Conservation (phyloP, 2,888 invertebrate species). For the Sminthurinus aureus region DNA sequence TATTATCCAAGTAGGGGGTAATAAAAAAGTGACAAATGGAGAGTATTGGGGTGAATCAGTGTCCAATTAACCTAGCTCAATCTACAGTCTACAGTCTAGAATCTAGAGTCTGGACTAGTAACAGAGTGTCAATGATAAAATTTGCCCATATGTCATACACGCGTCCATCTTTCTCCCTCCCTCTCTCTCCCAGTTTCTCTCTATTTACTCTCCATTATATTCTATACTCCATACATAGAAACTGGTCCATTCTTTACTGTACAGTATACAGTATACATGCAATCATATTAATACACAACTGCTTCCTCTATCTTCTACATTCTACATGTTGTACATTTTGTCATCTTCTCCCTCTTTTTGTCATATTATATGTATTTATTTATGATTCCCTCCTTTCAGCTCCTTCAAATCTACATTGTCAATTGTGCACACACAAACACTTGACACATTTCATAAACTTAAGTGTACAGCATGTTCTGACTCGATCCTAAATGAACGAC, state of each 20-base stretch:
- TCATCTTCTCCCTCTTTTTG: background rate
- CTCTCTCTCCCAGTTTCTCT: background rate
- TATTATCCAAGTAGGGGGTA: constrained; percentile 43
- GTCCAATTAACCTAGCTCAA: constrained; percentile 38
- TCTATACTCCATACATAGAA: background rate
- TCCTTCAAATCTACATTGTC: too few relatives aligned
- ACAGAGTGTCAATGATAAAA: constrained; percentile 18
- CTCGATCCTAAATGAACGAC: too few relatives aligned
- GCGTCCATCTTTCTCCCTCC: constrained; percentile 14
- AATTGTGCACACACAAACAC: background rate
- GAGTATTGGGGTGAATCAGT: constrained; percentile 44
- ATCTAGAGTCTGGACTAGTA: constrained; percentile 8
- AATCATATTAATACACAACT: background rate
- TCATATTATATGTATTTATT: too few relatives aligned
- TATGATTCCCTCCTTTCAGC: background rate
- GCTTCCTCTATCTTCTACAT: background rate
- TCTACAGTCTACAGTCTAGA: too few relatives aligned
- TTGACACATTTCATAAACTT: constrained; percentile 6
- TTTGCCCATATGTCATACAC: constrained; percentile 34
- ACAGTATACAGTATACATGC: background rate
- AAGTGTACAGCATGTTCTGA: background rate
- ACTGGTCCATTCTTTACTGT: background rate
- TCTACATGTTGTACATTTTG: background rate
- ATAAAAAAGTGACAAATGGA: constrained; percentile 46
- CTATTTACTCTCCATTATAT: background rate